Conservation (phyloP, 2,113 vertebrate species). For the Miniopterus natalensis region DNA sequence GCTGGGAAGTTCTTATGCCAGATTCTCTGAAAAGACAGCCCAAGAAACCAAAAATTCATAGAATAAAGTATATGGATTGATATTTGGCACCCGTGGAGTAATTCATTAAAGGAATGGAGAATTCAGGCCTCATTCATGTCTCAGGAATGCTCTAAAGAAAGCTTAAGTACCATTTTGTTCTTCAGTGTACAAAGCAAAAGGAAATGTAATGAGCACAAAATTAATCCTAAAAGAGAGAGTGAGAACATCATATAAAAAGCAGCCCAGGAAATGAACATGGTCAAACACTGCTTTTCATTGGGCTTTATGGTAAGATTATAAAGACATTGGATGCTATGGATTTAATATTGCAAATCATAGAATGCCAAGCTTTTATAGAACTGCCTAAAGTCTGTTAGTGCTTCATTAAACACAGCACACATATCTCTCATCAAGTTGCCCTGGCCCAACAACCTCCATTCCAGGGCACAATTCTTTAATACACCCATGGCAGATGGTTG, state of each 20-base stretch:
- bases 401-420: neutral
- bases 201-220: neutral
- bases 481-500: conserved; percentile 13
- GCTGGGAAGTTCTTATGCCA: neutral
- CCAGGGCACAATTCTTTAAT: neutral
- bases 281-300: neutral
- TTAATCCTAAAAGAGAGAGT: neutral
- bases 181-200: neutral
- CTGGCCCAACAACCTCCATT: neutral
- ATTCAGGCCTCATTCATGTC: neutral
- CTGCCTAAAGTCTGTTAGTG: neutral
- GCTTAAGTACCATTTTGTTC: neutral
- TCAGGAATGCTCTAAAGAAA: neutral
- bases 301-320: neutral
- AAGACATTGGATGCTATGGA: neutral
- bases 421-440: neutral
- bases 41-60: neutral
- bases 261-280: neutral
- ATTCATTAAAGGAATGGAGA: neutral
- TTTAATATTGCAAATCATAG: neutral
- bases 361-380: neutral
- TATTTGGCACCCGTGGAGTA: neutral
- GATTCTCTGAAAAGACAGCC: neutral
- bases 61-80: neutral
- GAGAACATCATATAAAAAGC: neutral